Conservation (phyloP, 1,140 invertebrate species). For the Dendroctonus valens region DNA sequence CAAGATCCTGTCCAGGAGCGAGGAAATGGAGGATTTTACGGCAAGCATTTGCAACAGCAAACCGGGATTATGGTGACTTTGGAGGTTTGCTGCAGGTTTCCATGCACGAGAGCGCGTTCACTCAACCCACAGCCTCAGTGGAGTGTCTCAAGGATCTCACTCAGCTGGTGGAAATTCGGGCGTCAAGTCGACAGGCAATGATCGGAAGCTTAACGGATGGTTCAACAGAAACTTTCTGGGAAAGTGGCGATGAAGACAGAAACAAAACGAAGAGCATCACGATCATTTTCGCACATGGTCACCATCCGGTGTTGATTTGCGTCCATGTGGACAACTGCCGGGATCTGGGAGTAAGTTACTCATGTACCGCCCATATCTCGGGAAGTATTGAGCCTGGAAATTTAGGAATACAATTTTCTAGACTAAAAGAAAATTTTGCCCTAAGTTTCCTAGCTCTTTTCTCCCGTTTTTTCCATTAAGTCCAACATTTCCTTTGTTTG, state of each 20-base stretch:
- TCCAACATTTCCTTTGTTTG: too few relatives aligned
- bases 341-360: constrained; percentile 73
- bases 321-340: constrained; percentile 92
- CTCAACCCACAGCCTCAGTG: constrained; percentile 56
- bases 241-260: constrained; percentile 94
- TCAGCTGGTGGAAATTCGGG: constrained; percentile 72
- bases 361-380: neutral
- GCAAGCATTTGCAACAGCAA: constrained; percentile 16
- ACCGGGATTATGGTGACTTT: neutral
- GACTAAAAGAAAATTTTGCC: too few relatives aligned
- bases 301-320: constrained; percentile 68
- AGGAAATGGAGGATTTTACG: constrained; percentile 66
- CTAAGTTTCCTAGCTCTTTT: too few relatives aligned
- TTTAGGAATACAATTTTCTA: too few relatives aligned
- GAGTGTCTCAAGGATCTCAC: constrained; percentile 75
- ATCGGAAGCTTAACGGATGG: constrained; percentile 87
- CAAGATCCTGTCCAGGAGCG: constrained; percentile 90
- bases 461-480: too few relatives aligned
- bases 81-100: constrained; percentile 45
- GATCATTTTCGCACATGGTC: constrained; percentile 55
- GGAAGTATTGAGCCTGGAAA: too few relatives aligned
- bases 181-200: constrained; percentile 92
- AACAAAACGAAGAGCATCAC: constrained; percentile 81
- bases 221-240: constrained; percentile 98
- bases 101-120: constrained; percentile 56